phyloP scores from a whole-genome alignment of 1,140 invertebrate species.

The Heliothis subflexa region DNA sequence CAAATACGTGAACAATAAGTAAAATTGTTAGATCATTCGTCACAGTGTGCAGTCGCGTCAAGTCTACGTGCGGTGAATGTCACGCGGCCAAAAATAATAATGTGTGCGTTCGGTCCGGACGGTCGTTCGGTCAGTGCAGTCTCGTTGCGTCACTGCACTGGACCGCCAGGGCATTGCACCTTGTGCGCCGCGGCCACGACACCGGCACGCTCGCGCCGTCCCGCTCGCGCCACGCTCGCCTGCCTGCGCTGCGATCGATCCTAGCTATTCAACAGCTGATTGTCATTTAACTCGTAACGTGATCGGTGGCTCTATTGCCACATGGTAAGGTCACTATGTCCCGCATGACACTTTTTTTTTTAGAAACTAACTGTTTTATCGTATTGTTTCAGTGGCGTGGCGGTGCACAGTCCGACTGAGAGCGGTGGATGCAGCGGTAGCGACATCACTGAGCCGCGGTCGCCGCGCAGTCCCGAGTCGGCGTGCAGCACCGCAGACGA shows the following conservation, averaged over 20 bases:
- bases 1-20: constrained; percentile 54
- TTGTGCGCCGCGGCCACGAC: constrained; percentile 60
- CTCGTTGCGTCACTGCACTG: constrained; percentile 81
- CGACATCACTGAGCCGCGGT: constrained; percentile 91
- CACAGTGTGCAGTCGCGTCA: constrained; percentile 59
- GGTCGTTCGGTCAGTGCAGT: constrained; percentile 78
- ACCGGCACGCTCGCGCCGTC: constrained; percentile 54
- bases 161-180: constrained; percentile 81
- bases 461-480: constrained; percentile 90
- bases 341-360: constrained; percentile 6
- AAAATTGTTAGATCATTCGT: constrained; percentile 67
- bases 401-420: constrained; percentile 84
- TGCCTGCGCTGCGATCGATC: constrained; percentile 70
- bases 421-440: constrained; percentile 82
- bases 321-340: constrained; percentile 28
- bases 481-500: constrained; percentile 83
- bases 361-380: constrained; percentile 2
- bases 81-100: constrained; percentile 79
- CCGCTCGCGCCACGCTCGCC: constrained; percentile 61
- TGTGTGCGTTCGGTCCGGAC: constrained; percentile 64
- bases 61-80: constrained; percentile 77
- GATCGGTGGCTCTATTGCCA: constrained; percentile 53
- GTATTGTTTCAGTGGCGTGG: constrained; percentile 82
- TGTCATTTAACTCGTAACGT: constrained; percentile 62
- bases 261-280: constrained; percentile 79